Conservation (phyloP, 2,888 invertebrate species). For the Pyrocoelia pectoralis region DNA sequence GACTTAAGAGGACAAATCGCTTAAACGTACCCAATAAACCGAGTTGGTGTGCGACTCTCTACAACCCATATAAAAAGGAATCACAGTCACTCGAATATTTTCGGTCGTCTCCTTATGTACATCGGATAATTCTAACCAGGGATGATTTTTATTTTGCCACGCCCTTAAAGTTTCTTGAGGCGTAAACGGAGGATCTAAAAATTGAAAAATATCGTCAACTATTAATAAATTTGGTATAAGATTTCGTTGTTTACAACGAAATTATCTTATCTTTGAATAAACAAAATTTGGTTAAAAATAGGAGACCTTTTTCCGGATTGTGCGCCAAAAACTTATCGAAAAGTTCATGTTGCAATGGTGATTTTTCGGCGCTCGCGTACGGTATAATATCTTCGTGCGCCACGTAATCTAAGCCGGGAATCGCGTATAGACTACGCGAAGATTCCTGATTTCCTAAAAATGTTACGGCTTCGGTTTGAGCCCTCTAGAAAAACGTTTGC, state of each 20-base stretch:
- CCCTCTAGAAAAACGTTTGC: slow-evolving; percentile 69
- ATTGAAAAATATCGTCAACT: neutral
- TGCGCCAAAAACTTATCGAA: slow-evolving; percentile 94
- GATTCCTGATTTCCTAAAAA: slow-evolving; percentile 97
- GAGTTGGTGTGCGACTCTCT: slow-evolving; percentile 89
- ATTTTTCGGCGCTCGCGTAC: slow-evolving; percentile 86
- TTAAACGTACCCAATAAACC: slow-evolving; percentile 84
- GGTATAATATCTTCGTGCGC: slow-evolving; percentile 98
- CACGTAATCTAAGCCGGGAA: slow-evolving; percentile 97
- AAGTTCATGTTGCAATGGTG: slow-evolving; percentile 93
- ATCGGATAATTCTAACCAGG: slow-evolving; percentile 95
- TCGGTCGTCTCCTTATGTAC: slow-evolving; percentile 98
- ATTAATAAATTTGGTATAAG: too few relatives aligned
- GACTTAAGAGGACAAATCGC: neutral
- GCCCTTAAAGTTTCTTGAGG: slow-evolving; percentile 90
- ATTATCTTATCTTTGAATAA: too few relatives aligned
- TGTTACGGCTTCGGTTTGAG: slow-evolving; percentile 98
- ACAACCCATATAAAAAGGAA: slow-evolving; percentile 98
- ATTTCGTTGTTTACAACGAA: too few relatives aligned
- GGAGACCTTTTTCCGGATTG: slow-evolving; percentile 76
- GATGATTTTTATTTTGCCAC: slow-evolving; percentile 98
- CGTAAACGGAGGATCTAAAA: slow-evolving; percentile 81
- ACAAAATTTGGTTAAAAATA: neutral
- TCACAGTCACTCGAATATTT: slow-evolving; percentile 94
- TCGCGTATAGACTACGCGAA: slow-evolving; percentile 92